Base-by-base conservation (phyloP, 2,797 vertebrate genomes). In the Danio tinwini region DNA sequence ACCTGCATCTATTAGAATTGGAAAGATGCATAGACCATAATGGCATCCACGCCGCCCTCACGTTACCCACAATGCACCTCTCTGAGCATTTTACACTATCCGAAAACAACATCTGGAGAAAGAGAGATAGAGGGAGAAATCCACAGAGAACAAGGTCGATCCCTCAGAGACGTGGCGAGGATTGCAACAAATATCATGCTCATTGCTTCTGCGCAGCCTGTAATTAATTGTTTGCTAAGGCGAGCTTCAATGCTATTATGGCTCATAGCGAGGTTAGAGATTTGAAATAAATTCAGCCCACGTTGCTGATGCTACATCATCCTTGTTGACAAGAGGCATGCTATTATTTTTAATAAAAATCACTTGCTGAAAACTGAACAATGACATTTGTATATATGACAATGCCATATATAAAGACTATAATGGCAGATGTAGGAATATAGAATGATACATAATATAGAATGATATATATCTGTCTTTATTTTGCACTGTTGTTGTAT, bases 51-150 rank as follows among this genome's bases (percentile, higher is more conserved):
- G 2, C 21, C 74, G 44, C 68, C 50, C 68, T 55, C 68, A 79
- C 49, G 8, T 72, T 80, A 65, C 59, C 47, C 40, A 80, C 14
- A 80, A 80, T 47, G 19, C 50, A 63, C 58, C 40, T 47, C 53
- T 69, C 55, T 4, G 49, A 72, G 68, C 39, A 7, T 70, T 77
- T 78, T 71, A 17, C 40, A 14, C 58, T 11, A 72, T 37, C 47
- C 29, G 12, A 71, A 40, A 76, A 56, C 17, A 59, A 70, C 55
- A 44, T 47, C 17, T 74, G 64, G 53, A 50, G 29, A 21, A 37
- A 47, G 5, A 29, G n/a, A n/a, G n/a, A n/a, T n/a, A n/a, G n/a
- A n/a, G 39, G n/a, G 39, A 49, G 67, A 16, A 52, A 64, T 16
- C 13, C 13, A 40, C 45, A 44, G 47, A 71, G 16, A 79, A 61